Base-by-base conservation (phyloP, 2,113 vertebrate species). In the Orthonyx spaldingii region DNA sequence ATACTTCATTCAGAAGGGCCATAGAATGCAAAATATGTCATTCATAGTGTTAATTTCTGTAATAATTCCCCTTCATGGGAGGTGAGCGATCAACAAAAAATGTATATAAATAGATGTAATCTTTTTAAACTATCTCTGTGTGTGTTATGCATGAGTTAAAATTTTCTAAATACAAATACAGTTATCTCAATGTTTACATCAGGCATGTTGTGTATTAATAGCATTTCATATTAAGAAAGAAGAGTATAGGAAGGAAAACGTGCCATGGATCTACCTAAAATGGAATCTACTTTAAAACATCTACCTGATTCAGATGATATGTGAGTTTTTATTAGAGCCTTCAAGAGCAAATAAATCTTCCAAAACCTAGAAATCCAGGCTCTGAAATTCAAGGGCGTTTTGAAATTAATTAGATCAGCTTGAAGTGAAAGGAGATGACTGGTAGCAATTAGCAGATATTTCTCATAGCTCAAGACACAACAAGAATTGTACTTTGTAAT, bases 401-500 rank as follows among this genome's bases (percentile, higher is more conserved):
- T 88, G 55, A 94, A 96, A 93, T 94, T 87, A 87, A 89, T 94
- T 91, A 96, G 27, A 77, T 77, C 39, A 74, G 42, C 63, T 66
- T 86, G 66, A 93, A 94, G 42, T 90, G 91, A 89, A 91, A 93
- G n/a, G 70, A 42, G 41, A 72, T 80, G 74, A 75, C 63, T 83
- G 21, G 63, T 91, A 93, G 78, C 87, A 95, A 96, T 94, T 97
- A 96, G 84, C 35, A 52, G 82, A 87, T 88, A 95, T 90, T 97
- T 93, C 79, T 93, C 55, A 63, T 77, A 93, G 82, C 59, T 83
- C 50, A 90, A 94, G 87, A 91, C 89, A 78, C 44, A 93, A 74
- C 59, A 96, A 90, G 82, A 56, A 66, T 61, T 47, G 63, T 84
- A 78, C 78, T 88, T 94, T 32, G 47, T 92, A 95, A 96, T 96